Evolutionary conservation across 2,113 vertebrate genomes (phyloP), one percentile per base, ranked within the genome.

Genomic region (Tauraco erythrolophus): DNA sequence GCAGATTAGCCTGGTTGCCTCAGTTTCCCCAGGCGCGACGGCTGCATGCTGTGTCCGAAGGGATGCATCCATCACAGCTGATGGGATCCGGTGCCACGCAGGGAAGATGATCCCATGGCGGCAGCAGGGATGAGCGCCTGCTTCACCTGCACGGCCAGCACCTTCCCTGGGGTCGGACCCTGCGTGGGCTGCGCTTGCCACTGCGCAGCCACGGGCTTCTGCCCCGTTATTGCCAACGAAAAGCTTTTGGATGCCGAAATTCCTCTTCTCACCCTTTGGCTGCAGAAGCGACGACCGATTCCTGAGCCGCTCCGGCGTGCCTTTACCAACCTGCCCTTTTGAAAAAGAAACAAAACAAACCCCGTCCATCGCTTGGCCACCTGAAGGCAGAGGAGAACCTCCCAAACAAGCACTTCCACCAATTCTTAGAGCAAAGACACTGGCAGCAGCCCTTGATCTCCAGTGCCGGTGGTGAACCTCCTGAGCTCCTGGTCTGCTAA

Each of bases 181-280:
- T 57, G 14, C 64, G 1, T 0, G 0, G 27, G 43, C 48, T 80
- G 31, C 3, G 7, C 39, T 78, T 45, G 16, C 61, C 19, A 0
- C 23, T 51, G 19, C 1, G 0, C 0, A 24, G 21, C 37, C 41
- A 3, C 0, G 0, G 45, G 23, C 45, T 92, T 45, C 53, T 41
- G 27, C 51, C 30, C 19, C 0, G 0, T 43, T 61, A 19, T 1
- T 45, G 23, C 48, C 86, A 24, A 41, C 13, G 31, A 7, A 77
- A 65, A 18, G 1, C 51, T 35, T 58, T 17, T 46, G 23, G 5
- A 0, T 6, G 2, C 14, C 4, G 16, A 30, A 64, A 6, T 46
- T 85, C 46, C 56, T 68, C 68, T 64, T 21, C 43, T 69, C 61
- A 11, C 14, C 53, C n/a, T 65, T 37, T 5, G 81, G 46, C 50